Conservation (phyloP, 2,113 vertebrate genomes). For the Mustela nigripes region DNA sequence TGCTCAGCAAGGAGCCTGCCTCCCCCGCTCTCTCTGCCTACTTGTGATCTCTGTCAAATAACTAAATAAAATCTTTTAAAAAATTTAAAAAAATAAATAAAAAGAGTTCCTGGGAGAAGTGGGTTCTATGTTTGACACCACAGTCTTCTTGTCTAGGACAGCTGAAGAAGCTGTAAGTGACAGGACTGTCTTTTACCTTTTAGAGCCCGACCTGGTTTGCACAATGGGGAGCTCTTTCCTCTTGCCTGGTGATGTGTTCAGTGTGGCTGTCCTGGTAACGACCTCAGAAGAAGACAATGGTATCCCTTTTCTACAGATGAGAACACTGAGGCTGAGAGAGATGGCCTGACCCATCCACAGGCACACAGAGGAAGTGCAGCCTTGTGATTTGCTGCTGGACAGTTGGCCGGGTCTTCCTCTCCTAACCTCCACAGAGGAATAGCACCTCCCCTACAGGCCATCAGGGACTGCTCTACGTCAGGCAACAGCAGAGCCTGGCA, state of each 20-base stretch:
- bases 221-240: background rate
- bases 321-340: background rate
- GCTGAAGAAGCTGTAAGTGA: background rate
- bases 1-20: no score
- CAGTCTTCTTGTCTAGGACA: background rate
- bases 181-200: background rate
- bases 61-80: no score
- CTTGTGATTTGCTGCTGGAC: accelerated
- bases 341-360: background rate
- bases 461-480: accelerated
- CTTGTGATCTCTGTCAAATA: no score
- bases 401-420: accelerated
- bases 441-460: accelerated
- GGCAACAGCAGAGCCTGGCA: background rate
- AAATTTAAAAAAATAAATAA: background rate
- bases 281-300: background rate
- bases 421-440: accelerated
- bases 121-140: background rate
- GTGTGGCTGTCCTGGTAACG: background rate
- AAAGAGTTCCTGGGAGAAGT: background rate
- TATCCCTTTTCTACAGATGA: background rate
- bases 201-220: background rate
- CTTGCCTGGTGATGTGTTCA: no score
- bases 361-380: background rate
- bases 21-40: no score